These are phyloP conservation scores for Caenorhabditis briggsae DNA, from an alignment of 1,140 invertebrate species.

Conservation along the genomic window DNA sequence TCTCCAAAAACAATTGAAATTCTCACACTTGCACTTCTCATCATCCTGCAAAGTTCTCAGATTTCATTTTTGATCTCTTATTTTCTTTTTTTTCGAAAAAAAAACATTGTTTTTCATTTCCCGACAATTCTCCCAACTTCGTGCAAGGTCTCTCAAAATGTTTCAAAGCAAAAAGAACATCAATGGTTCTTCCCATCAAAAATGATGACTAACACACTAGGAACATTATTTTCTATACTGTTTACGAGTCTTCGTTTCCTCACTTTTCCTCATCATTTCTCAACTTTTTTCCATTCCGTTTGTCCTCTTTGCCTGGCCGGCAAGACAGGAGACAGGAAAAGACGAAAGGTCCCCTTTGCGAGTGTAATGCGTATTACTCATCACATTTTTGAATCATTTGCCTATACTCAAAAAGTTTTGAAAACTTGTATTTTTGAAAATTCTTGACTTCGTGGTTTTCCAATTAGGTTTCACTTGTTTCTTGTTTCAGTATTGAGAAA, in stretches of 20 bases:
- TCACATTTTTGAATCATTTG: slow-evolving; percentile 42
- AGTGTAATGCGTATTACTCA: slow-evolving; percentile 55
- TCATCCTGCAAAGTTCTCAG: not conserved
- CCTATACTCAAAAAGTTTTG: not conserved
- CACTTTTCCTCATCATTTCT: not conserved
- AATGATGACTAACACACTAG: slow-evolving; percentile 3
- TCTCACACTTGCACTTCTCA: slow-evolving; percentile 19
- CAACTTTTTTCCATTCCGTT: not conserved
- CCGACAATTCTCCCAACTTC: not conserved
- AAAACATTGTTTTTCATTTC: not conserved
- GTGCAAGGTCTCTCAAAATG: no score
- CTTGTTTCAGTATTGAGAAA: no score
- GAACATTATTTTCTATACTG: slow-evolving; percentile 37
- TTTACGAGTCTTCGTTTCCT: slow-evolving; percentile 7
- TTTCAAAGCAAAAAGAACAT: no score
- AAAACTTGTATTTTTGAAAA: not conserved
- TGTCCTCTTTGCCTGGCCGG: slow-evolving; percentile 26
- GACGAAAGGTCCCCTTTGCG: no score
- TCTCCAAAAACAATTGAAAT: not conserved
- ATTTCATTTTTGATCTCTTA: not conserved
- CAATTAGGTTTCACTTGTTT: not conserved
- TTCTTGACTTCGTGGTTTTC: not conserved
- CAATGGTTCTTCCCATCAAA: not conserved
- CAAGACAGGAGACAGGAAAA: not conserved
- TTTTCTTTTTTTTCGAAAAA: not conserved